Base-by-base conservation (phyloP, 2,888 invertebrate species). In the Lasioglossum calceatum region DNA sequence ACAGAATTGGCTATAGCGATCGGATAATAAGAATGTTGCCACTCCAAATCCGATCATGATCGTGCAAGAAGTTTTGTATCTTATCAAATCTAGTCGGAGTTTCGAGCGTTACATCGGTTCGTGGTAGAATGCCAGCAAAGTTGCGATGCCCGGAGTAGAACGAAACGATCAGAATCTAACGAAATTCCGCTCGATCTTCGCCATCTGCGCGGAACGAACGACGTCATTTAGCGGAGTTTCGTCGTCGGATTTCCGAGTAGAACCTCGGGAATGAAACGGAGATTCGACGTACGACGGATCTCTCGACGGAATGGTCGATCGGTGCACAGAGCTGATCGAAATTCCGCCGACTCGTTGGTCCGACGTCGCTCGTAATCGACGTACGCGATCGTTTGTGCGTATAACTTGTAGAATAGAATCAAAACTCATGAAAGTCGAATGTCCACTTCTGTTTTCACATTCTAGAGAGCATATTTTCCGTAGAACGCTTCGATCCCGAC, bases 231-330 rank as follows among this genome's bases (percentile, higher is more conserved):
- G n/a, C 36, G 58, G 47, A 71, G 71, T 85, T 84, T 71, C 64
- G 23, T 58, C 42, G 44, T 42, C 61, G 39, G 36, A 47, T 74
- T 64, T 42, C 39, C 39, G 27, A 23, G 71, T 42, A 10, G n/a
- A 44, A 61, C 36, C 71, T 75, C 71, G 50, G 42, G 23, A 78
- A 61, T 70, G 61, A 23, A 71, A 84, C 61, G 61, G 70, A 81
- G 73, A 81, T 81, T 82, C 82, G 1, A 32, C 32, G 32, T 64
- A 32, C 44, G 36, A 77, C 47, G 47, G 39, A 39, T 16, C n/a
- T 67, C 61, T n/a, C 23, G 36, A 54, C 54, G 78, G 32, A 80
- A 85, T 67, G 61, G 70, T 88, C 44, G 39, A 80, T 84, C 23
- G 47, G 47, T 16, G n/a, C 16, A 36, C 16, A 32, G n/a, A n/a